These are phyloP conservation scores for Sebastes flavidus DNA, from an alignment of 2,797 vertebrate genomes.

Conservation along the genomic window DNA sequence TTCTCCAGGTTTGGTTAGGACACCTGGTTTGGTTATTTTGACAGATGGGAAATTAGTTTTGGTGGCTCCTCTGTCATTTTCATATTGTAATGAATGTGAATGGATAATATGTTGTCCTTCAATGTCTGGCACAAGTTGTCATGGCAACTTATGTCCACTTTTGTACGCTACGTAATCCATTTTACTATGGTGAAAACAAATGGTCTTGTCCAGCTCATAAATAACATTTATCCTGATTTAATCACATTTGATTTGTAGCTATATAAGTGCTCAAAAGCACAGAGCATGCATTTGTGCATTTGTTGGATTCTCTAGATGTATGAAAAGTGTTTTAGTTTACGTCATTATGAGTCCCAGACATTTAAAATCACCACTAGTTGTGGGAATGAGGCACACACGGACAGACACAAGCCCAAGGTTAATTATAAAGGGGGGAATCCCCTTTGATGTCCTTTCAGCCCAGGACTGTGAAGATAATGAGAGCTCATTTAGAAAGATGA, in stretches of 20 bases:
- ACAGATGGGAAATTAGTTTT: not conserved
- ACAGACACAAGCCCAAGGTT: not conserved
- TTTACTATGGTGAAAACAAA: not conserved
- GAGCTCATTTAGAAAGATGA: not conserved
- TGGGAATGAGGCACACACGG: not conserved
- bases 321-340: not conserved
- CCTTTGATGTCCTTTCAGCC: not conserved
- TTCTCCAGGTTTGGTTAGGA: not conserved
- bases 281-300: not conserved
- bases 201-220: not conserved
- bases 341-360: not conserved
- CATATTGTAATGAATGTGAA: not conserved
- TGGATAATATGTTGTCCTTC: not conserved
- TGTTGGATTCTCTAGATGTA: not conserved
- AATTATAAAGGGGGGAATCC: slow-evolving; percentile 6
- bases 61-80: not conserved
- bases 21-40: not conserved
- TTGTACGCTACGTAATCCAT: not conserved
- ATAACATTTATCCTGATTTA: not conserved
- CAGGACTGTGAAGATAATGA: not conserved
- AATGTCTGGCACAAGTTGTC: not conserved
- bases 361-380: not conserved
- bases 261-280: not conserved
- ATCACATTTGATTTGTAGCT: not conserved
- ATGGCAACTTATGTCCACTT: not conserved